phyloP scores from a whole-genome alignment of 2,888 invertebrate species.

The Chrysodeixis includens region DNA sequence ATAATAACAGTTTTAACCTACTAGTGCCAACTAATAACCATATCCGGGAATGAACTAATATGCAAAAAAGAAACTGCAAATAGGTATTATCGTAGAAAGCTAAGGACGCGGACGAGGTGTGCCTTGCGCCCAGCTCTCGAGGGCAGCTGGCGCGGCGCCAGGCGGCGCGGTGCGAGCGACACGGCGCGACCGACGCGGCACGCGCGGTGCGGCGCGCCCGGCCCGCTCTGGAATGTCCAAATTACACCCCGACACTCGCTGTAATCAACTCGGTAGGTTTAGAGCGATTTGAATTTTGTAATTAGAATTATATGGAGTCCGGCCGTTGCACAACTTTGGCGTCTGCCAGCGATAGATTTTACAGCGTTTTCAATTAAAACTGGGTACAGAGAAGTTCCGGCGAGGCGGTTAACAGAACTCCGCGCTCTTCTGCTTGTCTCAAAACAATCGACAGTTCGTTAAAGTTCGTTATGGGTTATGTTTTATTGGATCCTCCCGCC shows the following conservation, averaged over 20 bases:
- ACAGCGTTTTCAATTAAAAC: conserved; percentile 63
- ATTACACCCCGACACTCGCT: conserved; percentile 60
- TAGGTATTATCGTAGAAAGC: conserved; percentile 34
- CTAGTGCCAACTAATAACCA: conserved; percentile 27
- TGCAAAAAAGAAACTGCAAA: conserved; percentile 41
- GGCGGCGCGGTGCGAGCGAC: conserved; percentile 20
- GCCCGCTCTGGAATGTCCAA: conserved; percentile 62
- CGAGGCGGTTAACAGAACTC: conserved; percentile 28
- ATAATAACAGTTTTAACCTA: conserved; percentile 32
- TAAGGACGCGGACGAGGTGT: conserved; percentile 25
- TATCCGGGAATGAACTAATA: conserved; percentile 28
- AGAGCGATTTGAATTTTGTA: conserved; percentile 66
- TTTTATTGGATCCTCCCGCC: conserved; percentile 49
- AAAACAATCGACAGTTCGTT: conserved; percentile 60
- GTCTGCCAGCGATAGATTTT: conserved; percentile 54
- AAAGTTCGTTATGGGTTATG: conserved; percentile 60
- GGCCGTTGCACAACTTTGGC: conserved; percentile 32
- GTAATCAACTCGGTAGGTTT: conserved; percentile 65
- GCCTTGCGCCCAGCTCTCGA: conserved; percentile 39
- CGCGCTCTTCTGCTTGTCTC: conserved; percentile 35
- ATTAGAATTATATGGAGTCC: conserved; percentile 63
- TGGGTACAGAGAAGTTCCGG: conserved; percentile 46
- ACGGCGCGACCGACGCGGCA: too few species aligned
- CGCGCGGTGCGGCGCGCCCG: conserved; percentile 23
- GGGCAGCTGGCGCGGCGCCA: conserved; percentile 48